Evolutionary conservation across 2,888 invertebrate species (phyloP).

Genomic region (Argyresthia albistria): DNA sequence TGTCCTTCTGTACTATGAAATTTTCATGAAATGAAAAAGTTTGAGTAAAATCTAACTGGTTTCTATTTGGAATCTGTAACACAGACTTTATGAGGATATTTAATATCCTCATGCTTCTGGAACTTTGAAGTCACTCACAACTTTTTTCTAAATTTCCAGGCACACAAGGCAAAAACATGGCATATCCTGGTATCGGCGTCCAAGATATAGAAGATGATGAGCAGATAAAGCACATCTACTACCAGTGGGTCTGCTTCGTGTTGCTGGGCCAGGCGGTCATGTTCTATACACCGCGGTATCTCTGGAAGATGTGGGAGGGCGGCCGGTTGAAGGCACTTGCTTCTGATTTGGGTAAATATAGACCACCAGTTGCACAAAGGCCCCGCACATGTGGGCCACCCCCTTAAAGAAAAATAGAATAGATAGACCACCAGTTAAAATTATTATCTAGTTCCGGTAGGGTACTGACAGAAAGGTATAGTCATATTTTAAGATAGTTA

Average conservation of each 20-base stretch:
- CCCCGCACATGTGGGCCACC: too few relatives aligned
- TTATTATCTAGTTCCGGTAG: too few relatives aligned
- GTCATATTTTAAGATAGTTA: background rate
- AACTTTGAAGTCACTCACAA: background rate
- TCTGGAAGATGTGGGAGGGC: constrained; percentile 82
- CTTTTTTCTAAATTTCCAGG: constrained; percentile 33
- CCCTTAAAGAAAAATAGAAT: too few relatives aligned
- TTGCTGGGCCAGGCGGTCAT: constrained; percentile 77
- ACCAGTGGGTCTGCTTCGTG: constrained; percentile 82
- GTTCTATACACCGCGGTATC: constrained; percentile 79
- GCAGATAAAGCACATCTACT: constrained; percentile 73
- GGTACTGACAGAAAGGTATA: too few relatives aligned
- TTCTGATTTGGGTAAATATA: constrained; percentile 69
- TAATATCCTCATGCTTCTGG: constrained; percentile 5
- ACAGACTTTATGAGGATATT: background rate
- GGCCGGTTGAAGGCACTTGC: constrained; percentile 74
- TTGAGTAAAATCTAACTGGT: too few relatives aligned
- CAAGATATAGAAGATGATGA: constrained; percentile 49
- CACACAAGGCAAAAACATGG: constrained; percentile 56
- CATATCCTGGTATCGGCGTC: constrained; percentile 67
- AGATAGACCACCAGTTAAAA: too few relatives aligned
- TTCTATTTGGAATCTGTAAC: too few relatives aligned
- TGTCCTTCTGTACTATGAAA: too few relatives aligned
- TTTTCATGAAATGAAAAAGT: background rate
- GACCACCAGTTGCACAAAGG: too few relatives aligned